Percentiles rank a stretch among this genome's conserved stretches.
These are phyloP conservation scores for Drosophila melanosoma DNA, from an alignment of 2,888 invertebrate species.

Conservation along the genomic window DNA sequence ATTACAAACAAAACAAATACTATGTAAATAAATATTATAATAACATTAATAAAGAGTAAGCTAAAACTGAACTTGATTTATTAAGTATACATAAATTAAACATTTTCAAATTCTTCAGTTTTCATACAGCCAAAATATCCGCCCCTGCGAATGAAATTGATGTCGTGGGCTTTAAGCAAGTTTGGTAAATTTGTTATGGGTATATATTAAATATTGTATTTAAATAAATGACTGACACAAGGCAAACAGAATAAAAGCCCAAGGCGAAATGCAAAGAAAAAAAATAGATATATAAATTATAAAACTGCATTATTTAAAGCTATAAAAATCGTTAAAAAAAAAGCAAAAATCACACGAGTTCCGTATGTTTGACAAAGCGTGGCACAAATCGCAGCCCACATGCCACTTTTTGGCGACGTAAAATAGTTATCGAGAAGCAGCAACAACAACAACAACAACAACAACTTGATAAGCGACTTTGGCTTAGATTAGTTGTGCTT, in stretches of 20 bases:
- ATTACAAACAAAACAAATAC: not conserved
- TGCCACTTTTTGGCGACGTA: constrained; percentile 29
- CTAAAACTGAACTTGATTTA: not conserved
- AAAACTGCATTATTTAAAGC: constrained; percentile 6
- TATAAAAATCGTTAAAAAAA: not conserved
- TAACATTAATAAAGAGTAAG: not conserved
- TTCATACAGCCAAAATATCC: not conserved
- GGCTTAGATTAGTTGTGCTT: constrained; percentile 7
- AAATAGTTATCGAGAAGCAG: constrained; percentile 7
- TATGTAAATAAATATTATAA: not conserved
- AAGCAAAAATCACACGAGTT: constrained; percentile 35
- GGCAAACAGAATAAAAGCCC: constrained; percentile 24
- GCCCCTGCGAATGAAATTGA: constrained; percentile 1
- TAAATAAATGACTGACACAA: constrained; percentile 15
- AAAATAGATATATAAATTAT: not conserved
- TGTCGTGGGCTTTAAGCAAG: constrained; percentile 14
- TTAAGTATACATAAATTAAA: not conserved
- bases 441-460: constrained; percentile 33
- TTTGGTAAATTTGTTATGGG: not conserved
- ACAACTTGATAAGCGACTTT: constrained; percentile 69
- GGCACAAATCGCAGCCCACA: constrained; percentile 47
- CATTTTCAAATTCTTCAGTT: not conserved
- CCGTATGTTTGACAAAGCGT: constrained; percentile 57
- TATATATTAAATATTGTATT: not conserved
- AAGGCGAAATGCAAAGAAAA: constrained; percentile 33